phyloP scores from a whole-genome alignment of 2,888 invertebrate species.

The Diadromus collaris region DNA sequence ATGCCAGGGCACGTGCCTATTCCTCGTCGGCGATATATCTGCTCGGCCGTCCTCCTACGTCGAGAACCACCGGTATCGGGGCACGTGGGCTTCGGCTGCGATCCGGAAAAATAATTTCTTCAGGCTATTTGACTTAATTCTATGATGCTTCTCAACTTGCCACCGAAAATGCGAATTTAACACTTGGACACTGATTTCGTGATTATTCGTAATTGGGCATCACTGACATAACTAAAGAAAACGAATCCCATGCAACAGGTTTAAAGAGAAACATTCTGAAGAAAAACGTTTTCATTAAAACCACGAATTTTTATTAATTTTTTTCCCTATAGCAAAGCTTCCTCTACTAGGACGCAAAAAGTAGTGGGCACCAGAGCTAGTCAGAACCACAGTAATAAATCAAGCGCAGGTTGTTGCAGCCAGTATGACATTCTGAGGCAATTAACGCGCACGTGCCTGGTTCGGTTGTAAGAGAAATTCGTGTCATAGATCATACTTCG shows the following conservation, averaged over 20 bases:
- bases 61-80: slow-evolving; percentile 46
- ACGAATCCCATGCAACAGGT: not conserved
- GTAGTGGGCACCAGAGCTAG: not conserved
- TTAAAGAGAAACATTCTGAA: too few species aligned
- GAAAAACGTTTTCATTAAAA: too few species aligned
- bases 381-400: not conserved
- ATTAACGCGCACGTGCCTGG: not conserved
- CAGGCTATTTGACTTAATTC: not conserved
- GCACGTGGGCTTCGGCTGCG: slow-evolving; percentile 27
- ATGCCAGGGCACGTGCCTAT: slow-evolving; percentile 55
- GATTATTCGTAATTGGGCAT: not conserved
- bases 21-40: slow-evolving; percentile 33
- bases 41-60: slow-evolving; percentile 19
- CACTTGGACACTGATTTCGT: not conserved
- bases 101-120: slow-evolving; percentile 32
- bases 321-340: too few species aligned
- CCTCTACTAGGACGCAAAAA: too few species aligned
- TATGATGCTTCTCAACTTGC: not conserved
- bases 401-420: too few species aligned
- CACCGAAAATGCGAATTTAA: not conserved
- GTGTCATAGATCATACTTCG: too few species aligned
- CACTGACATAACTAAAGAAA: not conserved
- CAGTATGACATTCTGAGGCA: not conserved
- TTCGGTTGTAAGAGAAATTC: not conserved
- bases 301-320: too few species aligned